These are phyloP conservation scores for Micrastur ruficollis DNA, from an alignment of 2,797 vertebrate genomes.

Conservation along the genomic window DNA sequence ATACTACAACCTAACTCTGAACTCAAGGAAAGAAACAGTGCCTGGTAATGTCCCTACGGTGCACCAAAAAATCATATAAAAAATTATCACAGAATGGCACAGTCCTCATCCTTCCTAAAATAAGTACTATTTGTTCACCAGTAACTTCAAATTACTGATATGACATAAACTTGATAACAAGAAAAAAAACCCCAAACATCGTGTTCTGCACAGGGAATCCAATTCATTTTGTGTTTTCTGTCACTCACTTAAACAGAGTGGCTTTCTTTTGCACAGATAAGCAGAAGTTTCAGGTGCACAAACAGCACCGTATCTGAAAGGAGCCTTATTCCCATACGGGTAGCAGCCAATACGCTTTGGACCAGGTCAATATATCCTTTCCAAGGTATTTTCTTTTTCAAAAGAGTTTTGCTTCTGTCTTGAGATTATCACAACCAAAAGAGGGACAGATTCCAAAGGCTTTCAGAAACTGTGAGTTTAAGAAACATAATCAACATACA, in stretches of 20 bases:
- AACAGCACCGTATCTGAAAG: constrained; percentile 1
- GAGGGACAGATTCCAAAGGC: background rate
- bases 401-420: background rate
- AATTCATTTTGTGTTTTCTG: background rate
- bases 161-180: background rate
- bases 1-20: background rate
- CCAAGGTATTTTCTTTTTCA: background rate
- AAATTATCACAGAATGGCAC: background rate
- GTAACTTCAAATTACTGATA: constrained; percentile 1
- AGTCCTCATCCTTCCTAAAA: background rate
- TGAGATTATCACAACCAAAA: background rate
- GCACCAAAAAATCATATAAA: background rate
- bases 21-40: background rate
- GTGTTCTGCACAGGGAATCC: background rate
- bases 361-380: background rate
- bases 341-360: background rate
- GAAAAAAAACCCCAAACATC: background rate
- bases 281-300: constrained; percentile 15
- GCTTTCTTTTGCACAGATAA: background rate
- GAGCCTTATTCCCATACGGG: background rate
- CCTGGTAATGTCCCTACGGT: background rate
- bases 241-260: background rate
- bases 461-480: background rate
- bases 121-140: background rate
- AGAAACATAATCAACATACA: background rate